Percentiles rank a stretch among this genome's conserved stretches.
These are phyloP conservation scores for Carassius carassius DNA, from an alignment of 2,113 vertebrate species.

Conservation along the genomic window DNA sequence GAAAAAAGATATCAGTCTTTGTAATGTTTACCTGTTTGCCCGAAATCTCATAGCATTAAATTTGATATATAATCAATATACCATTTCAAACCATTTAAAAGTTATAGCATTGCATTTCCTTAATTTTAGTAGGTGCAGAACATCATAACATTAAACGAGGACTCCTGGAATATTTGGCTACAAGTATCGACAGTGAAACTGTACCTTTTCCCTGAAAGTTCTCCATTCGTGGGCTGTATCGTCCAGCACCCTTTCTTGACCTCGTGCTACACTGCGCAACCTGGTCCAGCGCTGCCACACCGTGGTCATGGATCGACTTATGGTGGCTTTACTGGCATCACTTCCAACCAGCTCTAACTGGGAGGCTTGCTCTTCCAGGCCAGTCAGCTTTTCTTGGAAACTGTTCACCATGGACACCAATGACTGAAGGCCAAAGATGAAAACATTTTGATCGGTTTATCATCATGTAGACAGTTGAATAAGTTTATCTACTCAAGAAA, in stretches of 20 bases:
- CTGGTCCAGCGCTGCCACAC: conserved; percentile 96
- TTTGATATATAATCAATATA: background rate
- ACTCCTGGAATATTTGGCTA: background rate
- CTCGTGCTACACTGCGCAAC: conserved; percentile 85
- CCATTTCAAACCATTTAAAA: conserved; percentile 10
- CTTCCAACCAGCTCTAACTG: conserved; percentile 86
- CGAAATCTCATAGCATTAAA: background rate
- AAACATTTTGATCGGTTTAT: background rate
- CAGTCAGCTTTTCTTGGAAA: conserved; percentile 87
- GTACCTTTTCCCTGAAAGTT: conserved; percentile 84
- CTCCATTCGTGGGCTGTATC: conserved; percentile 90
- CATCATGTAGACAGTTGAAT: background rate
- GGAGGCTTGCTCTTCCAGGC: conserved; percentile 85
- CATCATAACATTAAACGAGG: background rate
- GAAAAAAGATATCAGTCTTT: background rate
- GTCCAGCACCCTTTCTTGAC: conserved; percentile 90
- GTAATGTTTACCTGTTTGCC: background rate
- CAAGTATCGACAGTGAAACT: background rate
- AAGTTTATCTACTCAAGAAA: background rate
- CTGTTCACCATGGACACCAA: conserved; percentile 85
- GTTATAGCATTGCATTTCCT: background rate
- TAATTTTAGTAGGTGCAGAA: background rate
- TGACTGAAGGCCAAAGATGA: conserved; percentile 71
- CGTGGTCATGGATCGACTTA: conserved; percentile 90
- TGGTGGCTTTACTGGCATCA: conserved; percentile 88